Evolutionary conservation across 2,113 vertebrate species (phyloP), one percentile per base, ranked within the genome.

Genomic region (Pipra filicauda): DNA sequence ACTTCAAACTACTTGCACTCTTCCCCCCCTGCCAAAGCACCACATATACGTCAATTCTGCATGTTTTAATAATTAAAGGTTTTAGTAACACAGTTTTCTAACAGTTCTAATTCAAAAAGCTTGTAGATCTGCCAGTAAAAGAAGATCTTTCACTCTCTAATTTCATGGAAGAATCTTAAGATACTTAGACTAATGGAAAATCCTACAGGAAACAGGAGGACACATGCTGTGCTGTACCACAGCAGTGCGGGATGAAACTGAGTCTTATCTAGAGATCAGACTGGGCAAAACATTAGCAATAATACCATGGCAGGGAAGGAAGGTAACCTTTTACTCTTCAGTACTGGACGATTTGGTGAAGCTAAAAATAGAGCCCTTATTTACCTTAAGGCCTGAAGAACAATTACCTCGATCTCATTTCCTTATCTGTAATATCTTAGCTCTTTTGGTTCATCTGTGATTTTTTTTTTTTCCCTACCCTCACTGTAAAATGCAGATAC

Each of bases 11-110:
- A 33, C 61, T 78, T 31, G 51, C 31, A 19, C 28, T 51, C 26
- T 61, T 37, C 17, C 28, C 55, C 33, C 6, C 22, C 43, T 19
- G 27, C 35, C 18, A 26, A 89, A 62, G 70, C 35, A 62, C 48
- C 49, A 28, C 0, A 6, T 77, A 55, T 20, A 24, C 1, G 0
- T 73, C 71, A 80, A 7, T 77, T 93, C 72, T 80, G 55, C 75
- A 27, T 66, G 39, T 85, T 89, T 89, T 85, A 95, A 91, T 96
- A 91, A 95, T 91, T 81, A 85, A 87, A 85, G 48, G 73, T 46
- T 83, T 70, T 74, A 77, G 51, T 91, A 85, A 71, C 85, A 67
- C 23, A 28, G 57, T 92, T 92, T 97, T 88, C 33, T 78, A 71
- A 71, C 67, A 69, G 48, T 37, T 48, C 39, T 94, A 83, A 86